Base-by-base conservation (phyloP, 2,888 invertebrate genomes). In the Tribolium freemani region DNA sequence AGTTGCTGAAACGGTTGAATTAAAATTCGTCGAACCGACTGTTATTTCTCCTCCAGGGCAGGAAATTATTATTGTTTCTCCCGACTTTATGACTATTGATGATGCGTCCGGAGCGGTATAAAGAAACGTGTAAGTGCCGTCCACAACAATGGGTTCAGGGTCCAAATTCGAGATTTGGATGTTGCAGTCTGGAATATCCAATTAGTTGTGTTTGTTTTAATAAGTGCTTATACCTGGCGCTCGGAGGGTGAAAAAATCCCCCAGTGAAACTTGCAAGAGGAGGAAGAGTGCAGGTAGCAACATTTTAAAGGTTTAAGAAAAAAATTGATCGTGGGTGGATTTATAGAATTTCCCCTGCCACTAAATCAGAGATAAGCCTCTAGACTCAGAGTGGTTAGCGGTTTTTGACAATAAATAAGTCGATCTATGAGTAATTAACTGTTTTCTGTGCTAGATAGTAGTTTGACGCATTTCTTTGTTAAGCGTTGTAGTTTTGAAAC, bases 1-100 rank as follows among this genome's bases (percentile, higher is more conserved):
- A 4, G 77, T 78, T 2, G 80, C 82, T 13, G 74, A 58, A 4
- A 80, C 72, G 2, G 58, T 53, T 8, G 75, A 16, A 38, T 54
- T 53, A 1, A 72, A 69, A 30, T 20, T 5, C 2, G 51, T 20
- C 0, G 63, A 38, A 10, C 76, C 78, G n/a, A 68, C 63, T 1
- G 75, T 66, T n/a, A 80, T 11, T 6, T 31, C 31, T 11, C 75
- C 69, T 45, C 78, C 78, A 38, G 81, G 79, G 71, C 79, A 79
- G 13, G 75, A 76, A 5, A 79, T 72, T 0, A 72, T 56, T 1
- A 79, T 54, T 3, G 71, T 63, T 53, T 75, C 69, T 2, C 72
- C 73, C 5, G 26, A 21, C 2, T 57, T 13, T 54, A 66, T 20
- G 1, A 50, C 2, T 3, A 67, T 20, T 5, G 44, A 13, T 6